These are phyloP conservation scores for Periphyllus acericola DNA, from an alignment of 2,888 invertebrate species.

Conservation along the genomic window DNA sequence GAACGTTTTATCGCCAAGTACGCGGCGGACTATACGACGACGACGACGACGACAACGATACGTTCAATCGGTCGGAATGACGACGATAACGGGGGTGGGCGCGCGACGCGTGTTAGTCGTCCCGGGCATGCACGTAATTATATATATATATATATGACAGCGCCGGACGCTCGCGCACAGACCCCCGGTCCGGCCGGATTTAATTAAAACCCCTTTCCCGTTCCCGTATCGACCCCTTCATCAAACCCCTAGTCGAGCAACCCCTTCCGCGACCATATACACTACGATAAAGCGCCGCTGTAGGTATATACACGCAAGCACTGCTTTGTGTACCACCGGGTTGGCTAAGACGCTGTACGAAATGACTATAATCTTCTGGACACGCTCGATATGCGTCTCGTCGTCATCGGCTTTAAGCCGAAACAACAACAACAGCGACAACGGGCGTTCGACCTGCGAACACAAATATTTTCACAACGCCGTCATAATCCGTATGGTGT, in stretches of 20 bases:
- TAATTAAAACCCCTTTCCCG: constrained; percentile 30
- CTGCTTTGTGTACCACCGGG: too few relatives aligned
- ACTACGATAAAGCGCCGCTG: background rate
- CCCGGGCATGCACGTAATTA: background rate
- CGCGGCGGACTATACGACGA: background rate
- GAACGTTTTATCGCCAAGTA: background rate
- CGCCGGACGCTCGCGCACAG: background rate
- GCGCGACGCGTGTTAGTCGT: background rate
- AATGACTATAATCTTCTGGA: too few relatives aligned
- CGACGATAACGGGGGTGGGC: constrained; percentile 8
- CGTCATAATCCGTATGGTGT: too few relatives aligned
- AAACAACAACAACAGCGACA: too few relatives aligned
- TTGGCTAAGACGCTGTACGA: too few relatives aligned
- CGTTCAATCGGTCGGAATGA: constrained; percentile 46
- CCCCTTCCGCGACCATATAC: background rate
- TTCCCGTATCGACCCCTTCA: background rate
- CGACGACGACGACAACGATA: background rate
- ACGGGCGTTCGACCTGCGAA: too few relatives aligned
- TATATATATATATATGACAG: too few relatives aligned
- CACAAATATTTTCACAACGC: too few relatives aligned
- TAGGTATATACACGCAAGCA: background rate
- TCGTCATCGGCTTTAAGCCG: too few relatives aligned
- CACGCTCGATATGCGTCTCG: too few relatives aligned
- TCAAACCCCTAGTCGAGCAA: background rate
- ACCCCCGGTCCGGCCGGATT: background rate